phyloP scores from a whole-genome alignment of 1,140 invertebrate genomes.

The Heliconius congener region DNA sequence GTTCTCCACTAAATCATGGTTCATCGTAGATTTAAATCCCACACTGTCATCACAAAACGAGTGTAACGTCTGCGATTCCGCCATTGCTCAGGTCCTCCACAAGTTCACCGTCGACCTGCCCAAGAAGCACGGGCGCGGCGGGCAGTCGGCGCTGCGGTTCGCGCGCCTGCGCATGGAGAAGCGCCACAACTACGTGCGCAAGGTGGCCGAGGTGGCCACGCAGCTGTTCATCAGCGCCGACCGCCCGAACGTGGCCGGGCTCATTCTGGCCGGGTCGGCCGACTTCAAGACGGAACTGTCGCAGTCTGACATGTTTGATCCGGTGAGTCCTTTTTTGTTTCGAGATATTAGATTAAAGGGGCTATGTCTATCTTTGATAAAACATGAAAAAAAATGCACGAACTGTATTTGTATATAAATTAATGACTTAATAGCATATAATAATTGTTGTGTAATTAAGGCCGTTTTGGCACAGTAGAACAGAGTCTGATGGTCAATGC shows the following conservation, averaged over 20 bases:
- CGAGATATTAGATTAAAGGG: background rate
- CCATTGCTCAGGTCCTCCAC: slow-evolving; percentile 89
- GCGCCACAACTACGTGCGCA: slow-evolving; percentile 99
- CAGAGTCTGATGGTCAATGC: too few species aligned
- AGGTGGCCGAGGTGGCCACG: slow-evolving; percentile 99
- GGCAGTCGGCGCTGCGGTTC: slow-evolving; percentile 99
- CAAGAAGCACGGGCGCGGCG: slow-evolving; percentile 99
- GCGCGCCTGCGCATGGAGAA: slow-evolving; percentile 99
- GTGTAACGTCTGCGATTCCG: too few species aligned
- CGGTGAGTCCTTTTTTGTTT: slow-evolving; percentile 85
- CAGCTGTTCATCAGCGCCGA: slow-evolving; percentile 99
- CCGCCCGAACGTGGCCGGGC: slow-evolving; percentile 97
- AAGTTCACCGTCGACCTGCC: slow-evolving; percentile 99
- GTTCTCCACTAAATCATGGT: too few species aligned
- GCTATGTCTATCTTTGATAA: too few species aligned
- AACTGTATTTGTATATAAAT: too few species aligned
- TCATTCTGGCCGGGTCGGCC: slow-evolving; percentile 99
- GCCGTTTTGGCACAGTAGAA: too few species aligned
- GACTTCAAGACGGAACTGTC: slow-evolving; percentile 99
- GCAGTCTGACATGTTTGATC: slow-evolving; percentile 99
- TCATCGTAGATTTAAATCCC: too few species aligned
- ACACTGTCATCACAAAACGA: too few species aligned
- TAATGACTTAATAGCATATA: background rate
- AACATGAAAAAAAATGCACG: too few species aligned
- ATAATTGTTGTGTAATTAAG: too few species aligned